Evolutionary conservation across 2,797 vertebrate species (phyloP), one percentile per base, ranked within the genome.

Genomic region (Lagodon rhomboides): DNA sequence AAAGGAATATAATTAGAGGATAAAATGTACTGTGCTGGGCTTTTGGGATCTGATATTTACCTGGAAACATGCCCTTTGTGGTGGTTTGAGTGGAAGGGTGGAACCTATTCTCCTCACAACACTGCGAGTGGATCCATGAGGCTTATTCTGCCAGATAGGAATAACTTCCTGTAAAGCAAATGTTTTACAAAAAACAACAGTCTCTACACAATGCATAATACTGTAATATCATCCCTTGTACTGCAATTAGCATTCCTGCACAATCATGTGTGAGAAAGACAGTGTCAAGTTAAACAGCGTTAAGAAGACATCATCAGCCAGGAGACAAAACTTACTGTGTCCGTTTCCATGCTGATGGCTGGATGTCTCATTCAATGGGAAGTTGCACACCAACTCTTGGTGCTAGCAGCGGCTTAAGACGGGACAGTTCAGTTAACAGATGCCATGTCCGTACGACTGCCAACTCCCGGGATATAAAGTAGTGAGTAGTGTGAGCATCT

Each of bases 71-170:
- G 98, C 97, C 80, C 98, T 95, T 77, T 97, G 95, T 83, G 97
- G 97, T n/a, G 98, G 97, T 69, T 93, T 99, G 60, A 99, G 93
- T 12, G 98, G 98, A 34, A 99, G 96, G 49, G 96, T 98, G 66
- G 98, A 98, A n/a, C 97, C 98, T 9, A 99, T 99, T 94, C 95
- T 97, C 90, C 98, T 96, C 75, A 99, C 98, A 25, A 99, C 97
- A 62, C 98, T 99, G 25, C 98, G 97, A 1, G 98, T 95, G 0
- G 98, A 97, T 84, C 98, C 98, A 17, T 97, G 96, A 16, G 98
- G 97, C 85, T 99, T 99, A 92, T 99, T 99, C 94, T 99, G 98
- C 98, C 98, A 99, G 91, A 99, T 98, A 71, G 98, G 98, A 85
- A 99, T 97, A 18, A 97, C 97, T 92, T 98, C 86, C 87, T 94